A percentile compares a stretch with the other conserved stretches of the same genome.
Evolutionary conservation across 2,888 invertebrate species (phyloP).

Genomic region (Drosophila mimetica): DNA sequence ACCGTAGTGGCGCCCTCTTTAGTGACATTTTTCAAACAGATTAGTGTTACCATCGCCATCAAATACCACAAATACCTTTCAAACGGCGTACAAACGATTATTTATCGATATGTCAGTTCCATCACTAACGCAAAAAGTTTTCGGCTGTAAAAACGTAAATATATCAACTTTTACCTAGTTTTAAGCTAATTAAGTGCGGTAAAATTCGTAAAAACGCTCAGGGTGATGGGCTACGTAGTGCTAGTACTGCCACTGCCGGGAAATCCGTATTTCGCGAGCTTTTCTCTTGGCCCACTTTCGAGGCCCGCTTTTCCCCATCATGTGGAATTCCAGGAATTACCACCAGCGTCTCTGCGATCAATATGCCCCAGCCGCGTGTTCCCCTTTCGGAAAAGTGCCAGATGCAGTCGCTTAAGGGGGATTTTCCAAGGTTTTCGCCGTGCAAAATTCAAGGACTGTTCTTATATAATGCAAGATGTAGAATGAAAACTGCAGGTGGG

Average conservation of each 20-base stretch:
- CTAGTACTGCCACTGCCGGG: background rate
- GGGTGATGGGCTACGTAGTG: background rate
- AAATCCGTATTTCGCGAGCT: background rate
- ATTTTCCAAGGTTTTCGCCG: background rate
- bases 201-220: background rate
- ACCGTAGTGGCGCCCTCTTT: background rate
- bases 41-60: background rate
- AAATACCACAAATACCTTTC: background rate
- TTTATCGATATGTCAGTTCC: background rate
- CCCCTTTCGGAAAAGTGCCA: background rate
- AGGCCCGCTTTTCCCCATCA: slow-evolving; percentile 4
- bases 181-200: slow-evolving; percentile 7
- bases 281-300: slow-evolving; percentile 5
- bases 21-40: background rate
- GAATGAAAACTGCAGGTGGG: slow-evolving; percentile 69
- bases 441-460: slow-evolving; percentile 12
- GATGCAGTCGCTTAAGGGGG: background rate
- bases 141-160: slow-evolving; percentile 39
- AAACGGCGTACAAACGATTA: no score
- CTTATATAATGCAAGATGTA: slow-evolving; percentile 58
- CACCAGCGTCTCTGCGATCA: slow-evolving; percentile 2
- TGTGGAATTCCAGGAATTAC: slow-evolving; percentile 26
- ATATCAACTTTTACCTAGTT: slow-evolving; percentile 24
- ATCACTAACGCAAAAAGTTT: slow-evolving; percentile 8
- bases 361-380: slow-evolving; percentile 16